Percentiles rank a stretch among this genome's conserved stretches.
Conservation (phyloP, 2,888 invertebrate species). For the Machimus rusticus region DNA sequence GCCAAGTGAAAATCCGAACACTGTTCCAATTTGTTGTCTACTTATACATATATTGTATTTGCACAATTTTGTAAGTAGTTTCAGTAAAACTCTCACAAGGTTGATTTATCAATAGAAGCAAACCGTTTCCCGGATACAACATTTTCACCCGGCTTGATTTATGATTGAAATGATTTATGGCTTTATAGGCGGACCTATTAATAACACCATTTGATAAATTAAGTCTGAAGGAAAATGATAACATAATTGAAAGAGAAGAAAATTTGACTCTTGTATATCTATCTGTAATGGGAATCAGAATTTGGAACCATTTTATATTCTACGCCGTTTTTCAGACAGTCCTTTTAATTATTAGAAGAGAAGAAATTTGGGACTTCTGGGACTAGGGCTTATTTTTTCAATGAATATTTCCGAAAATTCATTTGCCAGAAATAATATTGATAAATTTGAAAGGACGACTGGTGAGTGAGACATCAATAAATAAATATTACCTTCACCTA, state of each 20-base stretch:
- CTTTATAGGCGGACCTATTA: not conserved
- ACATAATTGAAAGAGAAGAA: slow-evolving; percentile 13
- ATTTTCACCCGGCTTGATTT: not conserved
- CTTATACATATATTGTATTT: not conserved
- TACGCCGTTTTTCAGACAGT: not conserved
- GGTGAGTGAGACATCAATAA: not conserved
- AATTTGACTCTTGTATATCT: not conserved
- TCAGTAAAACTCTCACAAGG: not conserved
- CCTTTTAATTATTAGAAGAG: not conserved
- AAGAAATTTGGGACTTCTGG: not conserved
- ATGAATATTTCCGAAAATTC: not conserved
- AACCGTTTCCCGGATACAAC: not conserved
- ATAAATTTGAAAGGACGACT: not conserved
- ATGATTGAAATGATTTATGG: not conserved
- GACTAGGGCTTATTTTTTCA: not conserved
- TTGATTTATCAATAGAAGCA: not conserved
- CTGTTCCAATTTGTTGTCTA: not conserved
- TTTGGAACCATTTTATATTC: not conserved
- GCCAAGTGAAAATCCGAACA: not conserved
- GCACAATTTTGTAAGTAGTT: not conserved
- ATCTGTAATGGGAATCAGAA: not conserved
- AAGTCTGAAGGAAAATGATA: not conserved
- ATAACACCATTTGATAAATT: slow-evolving; percentile 13
- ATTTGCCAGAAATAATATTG: not conserved
- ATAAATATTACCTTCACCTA: slow-evolving; percentile 61